phyloP scores from a whole-genome alignment of 2,888 invertebrate species.

The Chelonus formosanus region DNA sequence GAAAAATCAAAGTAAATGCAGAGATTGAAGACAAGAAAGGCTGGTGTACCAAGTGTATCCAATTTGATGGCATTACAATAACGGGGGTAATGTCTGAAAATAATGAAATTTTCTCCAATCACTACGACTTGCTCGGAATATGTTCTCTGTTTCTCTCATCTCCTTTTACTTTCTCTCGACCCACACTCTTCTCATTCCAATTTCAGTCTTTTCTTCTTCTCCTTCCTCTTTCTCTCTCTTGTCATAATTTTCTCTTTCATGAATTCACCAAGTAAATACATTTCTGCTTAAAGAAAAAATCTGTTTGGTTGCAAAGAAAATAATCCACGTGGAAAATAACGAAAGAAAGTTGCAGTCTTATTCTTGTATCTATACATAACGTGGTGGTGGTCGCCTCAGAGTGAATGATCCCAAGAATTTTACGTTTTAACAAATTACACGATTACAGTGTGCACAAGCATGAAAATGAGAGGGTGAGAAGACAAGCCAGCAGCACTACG shows the following conservation, averaged over 20 bases:
- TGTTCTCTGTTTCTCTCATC: constrained; percentile 44
- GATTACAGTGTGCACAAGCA: constrained; percentile 12
- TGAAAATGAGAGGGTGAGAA: constrained; percentile 21
- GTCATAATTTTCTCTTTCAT: constrained; percentile 8
- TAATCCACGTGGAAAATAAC: background rate
- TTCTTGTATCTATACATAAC: background rate
- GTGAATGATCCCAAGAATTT: constrained; percentile 3
- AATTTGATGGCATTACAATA: constrained; percentile 65
- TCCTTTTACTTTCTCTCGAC: constrained; percentile 33
- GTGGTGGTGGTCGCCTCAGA: background rate
- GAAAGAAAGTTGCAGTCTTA: constrained; percentile 1
- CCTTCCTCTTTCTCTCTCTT: constrained; percentile 31
- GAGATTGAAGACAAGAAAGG: constrained; percentile 22
- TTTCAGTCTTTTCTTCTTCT: constrained; percentile 24
- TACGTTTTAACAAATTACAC: constrained; percentile 13
- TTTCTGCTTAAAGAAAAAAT: background rate
- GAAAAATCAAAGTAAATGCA: constrained; percentile 20
- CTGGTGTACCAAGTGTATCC: constrained; percentile 58
- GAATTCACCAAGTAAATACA: constrained; percentile 12
- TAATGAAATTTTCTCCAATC: constrained; percentile 65
- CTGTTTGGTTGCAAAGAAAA: background rate
- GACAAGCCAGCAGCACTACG: background rate
- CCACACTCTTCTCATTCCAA: constrained; percentile 28
- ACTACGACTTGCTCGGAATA: constrained; percentile 59
- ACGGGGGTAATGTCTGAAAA: constrained; percentile 64